Percentiles rank a stretch among this genome's conserved stretches.
phyloP scores from a whole-genome alignment of 1,140 invertebrate species.

The Lanistes nyassanus region DNA sequence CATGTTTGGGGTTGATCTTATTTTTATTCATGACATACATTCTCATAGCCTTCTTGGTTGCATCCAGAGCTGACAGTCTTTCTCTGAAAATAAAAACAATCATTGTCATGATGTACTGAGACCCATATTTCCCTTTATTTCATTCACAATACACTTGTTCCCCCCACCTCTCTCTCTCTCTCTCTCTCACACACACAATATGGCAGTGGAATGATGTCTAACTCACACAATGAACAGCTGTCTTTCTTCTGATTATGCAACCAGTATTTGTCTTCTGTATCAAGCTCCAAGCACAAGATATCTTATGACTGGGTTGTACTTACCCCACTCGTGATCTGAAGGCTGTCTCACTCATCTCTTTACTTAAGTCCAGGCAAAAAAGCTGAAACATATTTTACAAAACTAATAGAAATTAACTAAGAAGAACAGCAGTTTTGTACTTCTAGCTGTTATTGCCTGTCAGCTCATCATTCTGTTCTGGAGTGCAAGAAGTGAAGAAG shows the following conservation, averaged over 20 bases:
- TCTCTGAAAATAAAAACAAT: slow-evolving; percentile 58
- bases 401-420: too few species aligned
- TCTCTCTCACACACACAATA: too few species aligned
- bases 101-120: too few species aligned
- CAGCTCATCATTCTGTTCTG: too few species aligned
- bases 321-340: slow-evolving; percentile 73
- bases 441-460: too few species aligned
- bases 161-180: too few species aligned
- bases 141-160: too few species aligned
- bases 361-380: slow-evolving; percentile 76
- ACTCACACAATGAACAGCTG: too few species aligned
- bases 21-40: slow-evolving; percentile 76
- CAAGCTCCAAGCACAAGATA: neutral
- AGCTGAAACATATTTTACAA: slow-evolving; percentile 51
- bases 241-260: too few species aligned
- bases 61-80: slow-evolving; percentile 71
- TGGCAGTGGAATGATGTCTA: too few species aligned
- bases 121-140: neutral
- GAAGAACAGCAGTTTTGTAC: too few species aligned
- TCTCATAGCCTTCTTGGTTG: slow-evolving; percentile 75
- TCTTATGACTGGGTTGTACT: slow-evolving; percentile 18
- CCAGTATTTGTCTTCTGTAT: neutral
- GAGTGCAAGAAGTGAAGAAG: too few species aligned
- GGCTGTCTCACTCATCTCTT: slow-evolving; percentile 72
- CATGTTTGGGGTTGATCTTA: slow-evolving; percentile 73